A percentile compares a stretch with the other conserved stretches of the same genome.
These are phyloP conservation scores for Acrocera orbiculus DNA, from an alignment of 2,888 invertebrate genomes.

Conservation along the genomic window DNA sequence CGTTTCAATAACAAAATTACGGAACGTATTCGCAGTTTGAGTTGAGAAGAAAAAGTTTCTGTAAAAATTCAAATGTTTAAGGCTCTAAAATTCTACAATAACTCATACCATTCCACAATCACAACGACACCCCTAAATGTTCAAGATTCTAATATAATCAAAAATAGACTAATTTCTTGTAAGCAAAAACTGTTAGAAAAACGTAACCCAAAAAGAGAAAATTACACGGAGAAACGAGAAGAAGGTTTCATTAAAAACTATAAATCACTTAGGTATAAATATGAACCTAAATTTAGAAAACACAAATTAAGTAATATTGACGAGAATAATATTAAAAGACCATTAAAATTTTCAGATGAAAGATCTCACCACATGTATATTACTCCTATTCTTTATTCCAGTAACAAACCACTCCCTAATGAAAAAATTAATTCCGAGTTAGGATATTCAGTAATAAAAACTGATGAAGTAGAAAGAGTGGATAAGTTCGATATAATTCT, in stretches of 20 bases:
- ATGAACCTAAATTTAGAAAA: slow-evolving; percentile 4
- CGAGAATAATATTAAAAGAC: slow-evolving; percentile 2
- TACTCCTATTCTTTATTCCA: background rate
- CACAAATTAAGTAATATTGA: background rate
- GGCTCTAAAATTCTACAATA: background rate
- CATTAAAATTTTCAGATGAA: slow-evolving; percentile 4
- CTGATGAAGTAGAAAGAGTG: background rate
- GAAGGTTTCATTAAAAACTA: slow-evolving; percentile 2
- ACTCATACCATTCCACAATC: background rate
- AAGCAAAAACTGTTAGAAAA: background rate
- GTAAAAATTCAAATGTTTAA: background rate
- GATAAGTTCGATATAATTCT: slow-evolving; percentile 1
- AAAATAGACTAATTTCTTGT: background rate
- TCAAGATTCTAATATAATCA: background rate
- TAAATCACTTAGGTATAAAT: background rate
- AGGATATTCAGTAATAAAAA: slow-evolving; percentile 2
- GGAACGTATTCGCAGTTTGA: background rate
- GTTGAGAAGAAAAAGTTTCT: background rate
- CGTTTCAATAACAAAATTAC: background rate
- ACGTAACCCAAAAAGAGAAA: background rate
- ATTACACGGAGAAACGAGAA: background rate
- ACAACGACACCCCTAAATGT: background rate
- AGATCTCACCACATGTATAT: background rate
- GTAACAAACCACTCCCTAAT: background rate
- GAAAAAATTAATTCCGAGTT: background rate